Evolutionary conservation across 2,888 invertebrate species (phyloP), one percentile per base, ranked within the genome.

Genomic region (Calliphora vomitoria): DNA sequence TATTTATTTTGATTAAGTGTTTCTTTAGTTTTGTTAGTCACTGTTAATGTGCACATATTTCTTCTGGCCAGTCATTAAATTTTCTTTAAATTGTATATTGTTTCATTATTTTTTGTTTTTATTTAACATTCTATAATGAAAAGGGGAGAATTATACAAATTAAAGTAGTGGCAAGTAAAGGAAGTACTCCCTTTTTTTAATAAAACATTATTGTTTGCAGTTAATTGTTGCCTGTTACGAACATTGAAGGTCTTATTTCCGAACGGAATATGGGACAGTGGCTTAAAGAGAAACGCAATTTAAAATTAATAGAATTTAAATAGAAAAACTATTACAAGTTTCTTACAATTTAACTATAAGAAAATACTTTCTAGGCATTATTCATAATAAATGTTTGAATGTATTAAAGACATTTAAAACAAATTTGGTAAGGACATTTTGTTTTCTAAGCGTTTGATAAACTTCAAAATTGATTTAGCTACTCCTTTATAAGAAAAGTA

Each of bases 181-280:
- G 66, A 83, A 50, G 69, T 71, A 44, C 82, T 69, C 62, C 79
- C 79, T 62, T 69, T 64, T 44, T 50, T 50, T 5, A 75, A 31
- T 78, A 74, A 64, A 82, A 85, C 85, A 79, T 82, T 87, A 79
- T 82, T 87, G 87, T 82, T 74, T 82, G 62, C 47, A 58, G 60
- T 87, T 85, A 87, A 87, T 85, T 87, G 87, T 66, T 82, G 87
- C 64, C 82, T 87, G 85, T 74, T 85, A 79, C 78, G 55, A 78
- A 79, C 62, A 82, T 62, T 82, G 72, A 87, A 74, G 76, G 69
- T 79, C 60, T 76, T 41, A 71, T 75, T 85, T 71, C 60, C 74
- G 50, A 66, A 66, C n/a, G 15, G 41, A 47, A 50, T 50, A 25
- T 31, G 38, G 15, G 41, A 87, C 85, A 79, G 87, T 85, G 87